Base-by-base conservation (phyloP, 1,140 invertebrate genomes). In the Platyura marginata region DNA sequence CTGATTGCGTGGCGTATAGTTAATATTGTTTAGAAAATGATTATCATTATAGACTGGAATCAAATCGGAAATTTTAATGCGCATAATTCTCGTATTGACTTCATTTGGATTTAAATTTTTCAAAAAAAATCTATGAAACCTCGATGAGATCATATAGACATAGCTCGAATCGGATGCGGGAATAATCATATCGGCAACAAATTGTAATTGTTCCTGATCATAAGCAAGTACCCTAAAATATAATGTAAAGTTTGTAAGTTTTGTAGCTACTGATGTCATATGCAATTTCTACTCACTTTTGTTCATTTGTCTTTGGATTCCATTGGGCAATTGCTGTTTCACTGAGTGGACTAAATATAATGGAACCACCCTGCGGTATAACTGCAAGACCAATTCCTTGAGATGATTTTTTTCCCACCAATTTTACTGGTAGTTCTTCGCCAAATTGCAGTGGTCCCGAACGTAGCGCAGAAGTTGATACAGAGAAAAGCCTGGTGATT, bases 321-420 rank as follows among this genome's bases (percentile, higher is more conserved):
- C 79, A 85, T 1, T 74, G 66, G 9, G 80, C 80, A 9, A 87
- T 62, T 0, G 81, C 80, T 0, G 80, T 84, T 62, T 87, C 81
- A 1, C 71, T 73, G 8, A 84, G 56, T 0, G 82, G 81, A 33
- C 77, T 72, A 52, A 85, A 86, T 34, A 77, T 66, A 18, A 87
- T 67, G 8, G 72, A 73, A 35, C 80, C 75, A 44, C 80, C 77
- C 1, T 60, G 60, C 2, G 73, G 72, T 47, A 82, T 75, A 0
- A 82, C 65, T 0, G 75, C 67, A 10, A 87, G 47, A 1, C 75
- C 77, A 2, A 85, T 67, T 15, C 81, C 81, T 57, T 85, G 82
- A 3, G 82, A 86, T 1, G 80, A 81, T 57, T 87, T 87, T 46
- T 72, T 75, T 1, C 82, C 82, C 2, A 83, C 77, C 23, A 85